Conservation (phyloP, 2,113 vertebrate species). For the Istiophorus platypterus region DNA sequence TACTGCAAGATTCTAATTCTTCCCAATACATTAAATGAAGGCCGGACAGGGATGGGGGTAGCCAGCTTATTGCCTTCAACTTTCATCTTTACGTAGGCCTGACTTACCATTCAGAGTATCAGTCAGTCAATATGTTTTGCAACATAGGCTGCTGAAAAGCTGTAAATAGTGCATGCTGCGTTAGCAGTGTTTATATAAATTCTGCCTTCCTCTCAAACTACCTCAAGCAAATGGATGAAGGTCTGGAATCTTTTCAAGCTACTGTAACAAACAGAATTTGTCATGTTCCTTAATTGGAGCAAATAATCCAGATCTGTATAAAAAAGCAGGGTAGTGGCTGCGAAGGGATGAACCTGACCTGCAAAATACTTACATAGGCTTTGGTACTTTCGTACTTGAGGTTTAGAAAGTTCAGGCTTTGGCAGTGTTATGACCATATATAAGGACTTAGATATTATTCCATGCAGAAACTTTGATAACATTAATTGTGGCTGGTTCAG, state of each 20-base stretch:
- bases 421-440: background rate
- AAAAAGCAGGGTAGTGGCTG: background rate
- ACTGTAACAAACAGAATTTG: background rate
- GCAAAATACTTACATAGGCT: background rate
- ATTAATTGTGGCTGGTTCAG: background rate
- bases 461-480: background rate
- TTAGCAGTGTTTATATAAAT: background rate
- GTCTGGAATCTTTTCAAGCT: background rate
- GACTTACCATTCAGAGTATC: background rate
- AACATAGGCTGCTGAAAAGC: background rate
- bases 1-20: background rate
- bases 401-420: background rate
- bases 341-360: background rate
- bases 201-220: background rate
- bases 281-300: too few species aligned
- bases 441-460: background rate
- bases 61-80: background rate
- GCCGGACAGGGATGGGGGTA: background rate
- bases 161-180: background rate
- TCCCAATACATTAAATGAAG: background rate
- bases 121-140: background rate
- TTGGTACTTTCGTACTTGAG: background rate
- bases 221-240: background rate
- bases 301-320: background rate
- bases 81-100: background rate